A percentile compares a stretch with the other conserved stretches of the same genome.
Evolutionary conservation across 1,140 invertebrate species (phyloP).

Genomic region (Cydia splendana): DNA sequence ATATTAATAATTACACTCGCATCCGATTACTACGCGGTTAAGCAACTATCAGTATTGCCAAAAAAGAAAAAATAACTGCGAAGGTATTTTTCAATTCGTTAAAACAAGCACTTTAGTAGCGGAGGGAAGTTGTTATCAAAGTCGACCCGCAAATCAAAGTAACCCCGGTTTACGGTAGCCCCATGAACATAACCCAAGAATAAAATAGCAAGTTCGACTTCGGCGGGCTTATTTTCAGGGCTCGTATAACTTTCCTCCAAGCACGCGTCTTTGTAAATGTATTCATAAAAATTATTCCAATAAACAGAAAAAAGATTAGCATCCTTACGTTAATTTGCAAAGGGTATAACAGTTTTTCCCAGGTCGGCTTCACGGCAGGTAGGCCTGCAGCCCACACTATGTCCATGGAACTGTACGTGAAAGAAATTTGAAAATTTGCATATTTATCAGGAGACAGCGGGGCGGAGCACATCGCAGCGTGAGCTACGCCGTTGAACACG

Average conservation of each 20-base stretch:
- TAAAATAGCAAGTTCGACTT: constrained; percentile 57
- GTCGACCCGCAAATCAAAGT: too few species aligned
- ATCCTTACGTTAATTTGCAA: constrained; percentile 47
- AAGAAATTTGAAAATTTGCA: constrained; percentile 62
- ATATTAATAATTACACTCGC: too few species aligned
- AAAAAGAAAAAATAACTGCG: too few species aligned
- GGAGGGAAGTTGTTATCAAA: too few species aligned
- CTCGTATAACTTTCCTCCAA: constrained; percentile 45
- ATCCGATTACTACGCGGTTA: too few species aligned
- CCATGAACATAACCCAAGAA: constrained; percentile 57
- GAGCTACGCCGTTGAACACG: constrained; percentile 49
- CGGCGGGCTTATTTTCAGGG: constrained; percentile 43
- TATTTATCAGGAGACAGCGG: constrained; percentile 53
- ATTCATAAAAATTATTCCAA: constrained; percentile 46
- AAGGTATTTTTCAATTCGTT: too few species aligned
- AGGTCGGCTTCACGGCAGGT: constrained; percentile 47
- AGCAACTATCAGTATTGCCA: too few species aligned
- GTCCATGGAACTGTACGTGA: constrained; percentile 60
- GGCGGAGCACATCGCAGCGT: constrained; percentile 52
- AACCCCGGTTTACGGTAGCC: too few species aligned
- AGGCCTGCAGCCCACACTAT: constrained; percentile 57
- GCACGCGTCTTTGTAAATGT: constrained; percentile 41
- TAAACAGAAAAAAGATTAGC: constrained; percentile 51
- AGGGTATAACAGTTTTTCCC: constrained; percentile 61
- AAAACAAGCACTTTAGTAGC: too few species aligned